Evolutionary conservation across 2,888 invertebrate genomes (phyloP).

Genomic region (Synanthedon myopaeformis): DNA sequence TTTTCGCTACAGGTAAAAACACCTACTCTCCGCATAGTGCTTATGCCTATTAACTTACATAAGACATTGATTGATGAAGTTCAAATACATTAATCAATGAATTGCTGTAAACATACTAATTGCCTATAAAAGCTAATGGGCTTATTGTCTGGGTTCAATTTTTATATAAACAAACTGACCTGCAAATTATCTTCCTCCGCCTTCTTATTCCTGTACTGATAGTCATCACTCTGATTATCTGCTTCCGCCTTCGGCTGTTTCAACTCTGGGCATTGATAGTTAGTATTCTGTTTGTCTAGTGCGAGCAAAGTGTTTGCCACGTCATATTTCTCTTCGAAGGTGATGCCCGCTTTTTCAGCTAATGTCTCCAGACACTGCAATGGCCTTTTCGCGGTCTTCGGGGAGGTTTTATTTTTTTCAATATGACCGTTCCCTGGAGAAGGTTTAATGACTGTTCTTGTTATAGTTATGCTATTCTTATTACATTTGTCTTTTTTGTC

Average conservation of each 20-base stretch:
- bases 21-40: too few relatives aligned
- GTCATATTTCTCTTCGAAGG: conserved; percentile 81
- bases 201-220: conserved; percentile 52
- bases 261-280: conserved; percentile 43
- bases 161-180: conserved; percentile 17
- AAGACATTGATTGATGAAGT: too few relatives aligned
- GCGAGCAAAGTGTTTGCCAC: conserved; percentile 74
- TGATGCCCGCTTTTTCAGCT: conserved; percentile 80
- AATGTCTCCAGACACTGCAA: conserved; percentile 79
- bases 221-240: conserved; percentile 47
- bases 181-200: conserved; percentile 63
- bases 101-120: too few relatives aligned
- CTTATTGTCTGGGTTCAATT: background rate
- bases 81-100: too few relatives aligned
- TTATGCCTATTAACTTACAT: too few relatives aligned
- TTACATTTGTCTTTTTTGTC: conserved; percentile 60
- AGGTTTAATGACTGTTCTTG: conserved; percentile 49
- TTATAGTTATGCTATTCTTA: conserved; percentile 66
- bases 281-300: conserved; percentile 73
- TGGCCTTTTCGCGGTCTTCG: conserved; percentile 46
- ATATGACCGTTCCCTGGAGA: conserved; percentile 33
- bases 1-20: too few relatives aligned
- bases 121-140: background rate
- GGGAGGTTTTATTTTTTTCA: conserved; percentile 39
- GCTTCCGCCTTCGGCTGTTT: conserved; percentile 53